A percentile compares a stretch with the other conserved stretches of the same genome.
These are phyloP conservation scores for Beroe forskalii DNA, from an alignment of 37 sponge, comb jelly and placozoan species.

Conservation along the genomic window DNA sequence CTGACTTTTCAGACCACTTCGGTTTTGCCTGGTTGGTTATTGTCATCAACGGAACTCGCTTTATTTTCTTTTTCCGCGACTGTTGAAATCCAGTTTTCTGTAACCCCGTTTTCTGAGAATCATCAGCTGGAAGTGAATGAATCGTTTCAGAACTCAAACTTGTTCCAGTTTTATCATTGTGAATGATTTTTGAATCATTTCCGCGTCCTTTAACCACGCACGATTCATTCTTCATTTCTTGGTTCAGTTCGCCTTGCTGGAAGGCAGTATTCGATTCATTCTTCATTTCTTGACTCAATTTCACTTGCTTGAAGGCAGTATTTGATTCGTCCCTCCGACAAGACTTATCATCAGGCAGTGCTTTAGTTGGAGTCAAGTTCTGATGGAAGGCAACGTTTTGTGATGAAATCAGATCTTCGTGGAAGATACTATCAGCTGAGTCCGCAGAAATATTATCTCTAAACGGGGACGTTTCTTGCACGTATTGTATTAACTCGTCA, in stretches of 20 bases:
- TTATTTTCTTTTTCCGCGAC: slow-evolving; percentile 56
- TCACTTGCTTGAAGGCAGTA: no score
- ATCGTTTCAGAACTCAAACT: no score
- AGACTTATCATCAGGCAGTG: no score
- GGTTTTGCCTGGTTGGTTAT: slow-evolving; percentile 58
- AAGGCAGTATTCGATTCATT: background rate
- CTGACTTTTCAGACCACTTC: background rate
- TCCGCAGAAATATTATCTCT: background rate
- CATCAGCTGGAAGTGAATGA: no score
- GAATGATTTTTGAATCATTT: background rate
- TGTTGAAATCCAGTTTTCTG: background rate
- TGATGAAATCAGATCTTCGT: background rate
- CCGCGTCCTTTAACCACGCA: background rate
- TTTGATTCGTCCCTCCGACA: background rate
- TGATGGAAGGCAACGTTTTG: background rate
- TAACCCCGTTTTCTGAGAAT: background rate
- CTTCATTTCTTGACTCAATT: no score
- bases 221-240: background rate
- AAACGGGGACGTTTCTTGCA: background rate
- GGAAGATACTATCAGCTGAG: background rate
- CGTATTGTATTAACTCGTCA: no score
- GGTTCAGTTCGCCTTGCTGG: background rate
- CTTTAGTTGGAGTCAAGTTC: background rate
- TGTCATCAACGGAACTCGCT: slow-evolving; percentile 57
- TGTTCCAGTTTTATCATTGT: background rate